Evolutionary conservation across 2,113 vertebrate genomes (phyloP).

Genomic region (Rallus limicola): DNA sequence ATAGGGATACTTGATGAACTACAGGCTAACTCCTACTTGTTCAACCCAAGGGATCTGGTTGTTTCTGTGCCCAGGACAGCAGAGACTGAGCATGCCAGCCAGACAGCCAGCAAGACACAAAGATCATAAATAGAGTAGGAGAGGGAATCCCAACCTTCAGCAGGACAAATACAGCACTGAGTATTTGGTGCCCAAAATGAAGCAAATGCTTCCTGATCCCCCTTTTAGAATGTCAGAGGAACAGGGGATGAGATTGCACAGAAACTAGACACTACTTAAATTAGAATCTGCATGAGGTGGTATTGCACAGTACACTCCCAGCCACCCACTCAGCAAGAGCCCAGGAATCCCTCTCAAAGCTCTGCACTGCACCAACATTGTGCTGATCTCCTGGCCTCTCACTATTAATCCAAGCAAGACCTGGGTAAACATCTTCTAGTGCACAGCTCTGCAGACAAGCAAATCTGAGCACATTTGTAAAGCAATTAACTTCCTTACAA

Average conservation of each 20-base stretch:
- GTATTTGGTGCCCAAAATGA: neutral
- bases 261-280: neutral
- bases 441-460: neutral
- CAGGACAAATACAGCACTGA: neutral
- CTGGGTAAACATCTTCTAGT: neutral
- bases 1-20: neutral
- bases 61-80: neutral
- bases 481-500: constrained; percentile 47
- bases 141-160: neutral
- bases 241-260: neutral
- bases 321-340: neutral
- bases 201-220: neutral
- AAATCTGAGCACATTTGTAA: constrained; percentile 30
- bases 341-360: neutral
- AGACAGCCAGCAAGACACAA: neutral
- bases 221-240: neutral
- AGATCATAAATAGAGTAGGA: neutral
- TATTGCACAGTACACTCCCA: fast-evolving
- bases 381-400: neutral
- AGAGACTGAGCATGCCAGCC: neutral
- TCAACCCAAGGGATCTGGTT: neutral
- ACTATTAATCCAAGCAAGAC: neutral
- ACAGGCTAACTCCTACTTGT: neutral
- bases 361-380: neutral
- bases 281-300: neutral